Base-by-base conservation (phyloP, 2,797 vertebrate species). In the Poeciliopsis presidionis region DNA sequence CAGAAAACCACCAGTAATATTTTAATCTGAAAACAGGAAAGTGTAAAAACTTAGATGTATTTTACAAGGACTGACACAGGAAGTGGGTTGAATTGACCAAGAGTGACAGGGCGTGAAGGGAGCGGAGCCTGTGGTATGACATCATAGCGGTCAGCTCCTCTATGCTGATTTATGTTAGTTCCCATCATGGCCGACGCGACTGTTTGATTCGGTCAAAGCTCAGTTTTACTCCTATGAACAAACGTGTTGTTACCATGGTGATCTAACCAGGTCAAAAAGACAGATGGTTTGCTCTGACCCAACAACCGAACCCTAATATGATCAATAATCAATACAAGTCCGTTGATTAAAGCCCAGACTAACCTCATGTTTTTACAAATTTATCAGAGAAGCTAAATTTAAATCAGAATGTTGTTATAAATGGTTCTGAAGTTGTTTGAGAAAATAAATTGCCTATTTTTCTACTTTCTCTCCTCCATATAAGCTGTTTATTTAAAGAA, bases 401-500 rank as follows among this genome's bases (percentile, higher is more conserved):
- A 36, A 36, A 65, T 7, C 30, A 14, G 30, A 33, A 33, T 30
- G 30, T 61, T 65, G 16, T 65, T 22, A 9, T 20, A 65, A 65
- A 65, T 65, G 30, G 3, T 65, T 20, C 33, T 39, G 61, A 61
- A 61, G 28, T 33, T 61, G 28, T 61, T 30, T 7, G 33, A 65
- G 61, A 28, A 65, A 36, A 65, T 65, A 67, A 67, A 41, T 65
- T 4, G 2, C 63, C 63, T 67, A 13, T 67, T 67, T 67, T 67
- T 67, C 63, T 67, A 39, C 18, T 36, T 65, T 39, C 30, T 61
- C 72, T 82, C 73, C 84, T 79, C 76, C 61, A 53, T 87, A 90
- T 93, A 91, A 91, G 90, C 89, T 93, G 89, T 88, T 91, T 91
- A 93, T 94, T 94, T 93, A 92, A 92, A 78, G 77, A 39, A 57